Base-by-base conservation (phyloP, 2,888 invertebrate genomes). In the Sisyra nigra region DNA sequence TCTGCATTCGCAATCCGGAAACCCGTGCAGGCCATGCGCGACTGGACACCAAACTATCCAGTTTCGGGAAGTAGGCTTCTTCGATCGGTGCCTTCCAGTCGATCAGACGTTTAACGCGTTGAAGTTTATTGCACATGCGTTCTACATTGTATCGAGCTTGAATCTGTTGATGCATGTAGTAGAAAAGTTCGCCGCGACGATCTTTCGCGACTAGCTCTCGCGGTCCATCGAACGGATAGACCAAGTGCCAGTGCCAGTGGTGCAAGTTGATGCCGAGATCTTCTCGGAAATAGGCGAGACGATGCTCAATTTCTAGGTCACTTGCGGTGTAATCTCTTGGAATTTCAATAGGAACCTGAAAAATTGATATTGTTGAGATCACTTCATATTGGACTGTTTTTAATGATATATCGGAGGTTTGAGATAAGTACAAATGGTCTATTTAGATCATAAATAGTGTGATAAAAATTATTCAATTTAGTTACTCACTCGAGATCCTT, bases 231-330 rank as follows among this genome's bases (percentile, higher is more conserved):
- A 79, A 79, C 0, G 87, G 87, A 59, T 87, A 88, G 2, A 88
- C 86, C 50, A 88, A 68, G 60, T 89, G 88, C 88, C 87, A 88
- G 57, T 88, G 87, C 87, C 88, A 89, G 58, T 89, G 88, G 59
- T 88, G 88, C 41, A 85, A 74, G 63, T 88, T 88, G 51, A 88
- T 69, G 49, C 85, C 86, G 47, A 86, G 67, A 59, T 87, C 88
- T 58, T 88, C 88, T 33, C 87, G 73, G 71, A 83, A 88, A 62
- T 88, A 89, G 24, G 84, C 80, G 46, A 85, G 60, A 4, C 80
- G 72, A 58, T 88, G 86, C 53, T 89, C 88, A 1, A 76, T 76
- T 53, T 88, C 85, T 3, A 68, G 54, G 48, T 76, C 72, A 0
- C 77, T 73, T 0, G 85, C 87, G 0, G 87, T 83, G 58, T 77